Evolutionary conservation across 2,113 vertebrate species (phyloP), one percentile per base, ranked within the genome.

Genomic region (Myotis brandtii): DNA sequence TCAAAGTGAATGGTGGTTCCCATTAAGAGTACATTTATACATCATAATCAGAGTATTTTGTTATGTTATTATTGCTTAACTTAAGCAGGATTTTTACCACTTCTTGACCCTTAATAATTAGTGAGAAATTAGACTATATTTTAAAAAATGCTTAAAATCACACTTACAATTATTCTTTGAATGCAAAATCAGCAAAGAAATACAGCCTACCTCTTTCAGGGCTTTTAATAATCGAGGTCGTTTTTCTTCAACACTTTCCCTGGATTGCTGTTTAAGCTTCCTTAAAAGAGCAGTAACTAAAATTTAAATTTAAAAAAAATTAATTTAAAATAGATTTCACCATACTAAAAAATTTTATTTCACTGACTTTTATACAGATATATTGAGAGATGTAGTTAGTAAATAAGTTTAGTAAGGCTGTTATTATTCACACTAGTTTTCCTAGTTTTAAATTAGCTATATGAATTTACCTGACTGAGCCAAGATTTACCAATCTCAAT

Each of bases 211-310:
- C 99, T 99, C 99, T 98, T 99, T 99, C 93, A 99, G 99, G 94
- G 99, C 99, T 98, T 99, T 99, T 96, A 99, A 98, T 97, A 99
- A 99, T 76, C 99, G 99, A 96, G 99, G 99, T 98, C 99, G 98
- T 98, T 99, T 99, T 98, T 99, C 99, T 98, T 99, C 99, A 97
- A 99, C 99, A 87, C 98, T 99, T 98, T 99, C 99, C 97, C 99
- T 99, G 98, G 99, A 99, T 40, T 99, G 99, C 96, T 99, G 99
- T 96, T 99, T 99, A 95, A 99, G 99, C 96, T 99, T 99, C 98
- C 99, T 99, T 96, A 99, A 98, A 98, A 99, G 98, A 70, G 99
- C 99, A 95, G 99, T 99, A 99, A 99, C 99, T 99, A 83, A 95
- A 98, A 56, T 96, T 93, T 75, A 86, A 93, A 75, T 67, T 2